Base-by-base conservation (phyloP, 2,797 vertebrate genomes). In the Cephalopachus bancanus region DNA sequence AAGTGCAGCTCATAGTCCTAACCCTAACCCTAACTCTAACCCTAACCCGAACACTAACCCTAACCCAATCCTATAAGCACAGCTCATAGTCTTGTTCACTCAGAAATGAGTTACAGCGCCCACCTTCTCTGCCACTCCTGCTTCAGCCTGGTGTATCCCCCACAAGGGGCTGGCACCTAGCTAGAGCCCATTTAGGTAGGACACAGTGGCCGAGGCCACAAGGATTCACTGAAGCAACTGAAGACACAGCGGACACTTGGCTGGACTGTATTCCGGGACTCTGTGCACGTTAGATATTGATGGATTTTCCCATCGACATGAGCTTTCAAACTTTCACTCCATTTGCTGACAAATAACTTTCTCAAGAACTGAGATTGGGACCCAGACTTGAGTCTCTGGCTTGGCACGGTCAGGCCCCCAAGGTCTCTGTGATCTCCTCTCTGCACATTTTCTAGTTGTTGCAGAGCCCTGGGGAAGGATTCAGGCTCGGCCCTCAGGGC, bases 261-360 rank as follows among this genome's bases (percentile, higher is more conserved):
- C 37, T 65, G 37, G 93, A 69, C 14, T 81, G 60, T 83, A 28
- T 74, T 92, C 83, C 0, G 10, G 53, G n/a, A 69, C 28, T 28
- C 67, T 64, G 75, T 60, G 16, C 7, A n/a, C 30, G 14, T 5
- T 26, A 69, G 24, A 83, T 24, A 49, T 2, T 28, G 59, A 55
- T 37, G 9, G 7, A 6, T 81, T 44, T 49, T 37, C 10, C 53
- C 60, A 57, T 4, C 33, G 26, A 28, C 51, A 33, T 37, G 69
- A 83, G 10, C 22, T 71, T 10, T 1, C 44, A 65, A 17, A 22
- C 44, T 96, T 93, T 62, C 64, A 44, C 51, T 95, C 16, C 55
- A 49, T 76, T 93, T 62, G 19, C 87, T 85, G 60, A 74, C 65
- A 83, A 89, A 84, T 30, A 88, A 49, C 28, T 83, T 96, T 62